A percentile compares a stretch with the other conserved stretches of the same genome.
These are phyloP conservation scores for Cichlasoma orientale DNA, from an alignment of 2,797 vertebrate species.

Conservation along the genomic window DNA sequence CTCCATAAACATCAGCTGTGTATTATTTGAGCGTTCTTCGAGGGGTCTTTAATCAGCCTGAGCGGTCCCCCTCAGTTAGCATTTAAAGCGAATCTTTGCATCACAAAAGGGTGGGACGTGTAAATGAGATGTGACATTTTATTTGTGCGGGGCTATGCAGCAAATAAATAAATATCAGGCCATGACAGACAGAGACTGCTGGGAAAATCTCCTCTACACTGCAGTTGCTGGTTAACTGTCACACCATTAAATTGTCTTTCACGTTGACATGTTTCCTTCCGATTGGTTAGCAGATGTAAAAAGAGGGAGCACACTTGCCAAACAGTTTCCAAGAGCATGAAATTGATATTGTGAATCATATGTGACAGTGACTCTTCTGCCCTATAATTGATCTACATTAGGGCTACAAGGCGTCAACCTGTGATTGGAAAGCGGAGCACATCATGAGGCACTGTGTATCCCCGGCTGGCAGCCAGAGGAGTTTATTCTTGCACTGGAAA, in stretches of 20 bases:
- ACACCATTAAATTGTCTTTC: slow-evolving; percentile 91
- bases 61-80: slow-evolving; percentile 74
- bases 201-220: slow-evolving; percentile 81
- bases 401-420: slow-evolving; percentile 74
- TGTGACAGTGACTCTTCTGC: slow-evolving; percentile 94
- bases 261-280: slow-evolving; percentile 90
- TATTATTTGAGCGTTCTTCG: slow-evolving; percentile 76
- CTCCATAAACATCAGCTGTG: slow-evolving; percentile 56
- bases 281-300: slow-evolving; percentile 99
- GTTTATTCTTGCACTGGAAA: slow-evolving; percentile 78
- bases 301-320: slow-evolving; percentile 92
- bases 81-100: slow-evolving; percentile 82
- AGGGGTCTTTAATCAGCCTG: slow-evolving; percentile 79
- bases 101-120: slow-evolving; percentile 80
- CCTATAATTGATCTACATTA: slow-evolving; percentile 96
- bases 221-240: slow-evolving; percentile 94
- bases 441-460: slow-evolving; percentile 72
- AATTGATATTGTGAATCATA: slow-evolving; percentile 99
- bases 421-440: slow-evolving; percentile 71
- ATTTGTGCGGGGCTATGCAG: slow-evolving; percentile 81
- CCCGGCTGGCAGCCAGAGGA: slow-evolving; percentile 70
- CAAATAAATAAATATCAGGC: slow-evolving; percentile 96
- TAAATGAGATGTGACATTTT: slow-evolving; percentile 88
- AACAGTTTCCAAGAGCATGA: slow-evolving; percentile 96
- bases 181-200: slow-evolving; percentile 90